These are phyloP conservation scores for Drosophila pseudoobscura DNA, from an alignment of 1,140 invertebrate genomes.

Conservation along the genomic window DNA sequence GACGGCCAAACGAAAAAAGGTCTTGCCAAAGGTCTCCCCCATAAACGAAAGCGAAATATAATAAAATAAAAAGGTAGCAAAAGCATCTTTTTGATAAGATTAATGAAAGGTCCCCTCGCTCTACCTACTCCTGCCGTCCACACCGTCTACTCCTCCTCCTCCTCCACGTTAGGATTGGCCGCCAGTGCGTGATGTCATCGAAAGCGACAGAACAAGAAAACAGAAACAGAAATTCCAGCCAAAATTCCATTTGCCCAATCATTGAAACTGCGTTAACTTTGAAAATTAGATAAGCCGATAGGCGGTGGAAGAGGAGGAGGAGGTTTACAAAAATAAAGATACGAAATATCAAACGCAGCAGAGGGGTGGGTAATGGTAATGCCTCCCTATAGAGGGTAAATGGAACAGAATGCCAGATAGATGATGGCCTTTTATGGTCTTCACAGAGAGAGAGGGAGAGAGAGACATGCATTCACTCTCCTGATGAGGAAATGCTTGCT, in stretches of 20 bases:
- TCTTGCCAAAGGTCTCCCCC: slow-evolving; percentile 9
- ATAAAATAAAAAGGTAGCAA: slow-evolving; percentile 50
- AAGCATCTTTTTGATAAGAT: slow-evolving; percentile 75
- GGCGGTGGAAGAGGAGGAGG: too few species aligned
- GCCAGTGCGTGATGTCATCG: slow-evolving; percentile 64
- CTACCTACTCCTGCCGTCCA: slow-evolving; percentile 8
- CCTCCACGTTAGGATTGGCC: slow-evolving; percentile 33
- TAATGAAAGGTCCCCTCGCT: slow-evolving; percentile 55
- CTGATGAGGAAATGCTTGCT: slow-evolving; percentile 59
- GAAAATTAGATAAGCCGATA: slow-evolving; percentile 54
- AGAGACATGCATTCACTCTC: too few species aligned
- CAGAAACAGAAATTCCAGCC: slow-evolving; percentile 37
- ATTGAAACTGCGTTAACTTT: slow-evolving; percentile 48
- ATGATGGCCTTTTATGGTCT: slow-evolving; percentile 66
- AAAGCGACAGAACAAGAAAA: slow-evolving; percentile 8
- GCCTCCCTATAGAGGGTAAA: background rate
- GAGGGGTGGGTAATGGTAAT: slow-evolving; percentile 2
- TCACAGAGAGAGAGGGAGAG: slow-evolving; percentile 5
- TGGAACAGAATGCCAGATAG: slow-evolving; percentile 27
- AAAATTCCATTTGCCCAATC: slow-evolving; percentile 61
- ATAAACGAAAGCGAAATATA: slow-evolving; percentile 29
- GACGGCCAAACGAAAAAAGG: background rate
- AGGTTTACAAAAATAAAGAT: too few species aligned
- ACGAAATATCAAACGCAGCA: slow-evolving; percentile 9
- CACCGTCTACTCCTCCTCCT: too few species aligned